These are phyloP conservation scores for Sepiola atlantica DNA, from an alignment of 2,888 invertebrate genomes.

Conservation along the genomic window DNA sequence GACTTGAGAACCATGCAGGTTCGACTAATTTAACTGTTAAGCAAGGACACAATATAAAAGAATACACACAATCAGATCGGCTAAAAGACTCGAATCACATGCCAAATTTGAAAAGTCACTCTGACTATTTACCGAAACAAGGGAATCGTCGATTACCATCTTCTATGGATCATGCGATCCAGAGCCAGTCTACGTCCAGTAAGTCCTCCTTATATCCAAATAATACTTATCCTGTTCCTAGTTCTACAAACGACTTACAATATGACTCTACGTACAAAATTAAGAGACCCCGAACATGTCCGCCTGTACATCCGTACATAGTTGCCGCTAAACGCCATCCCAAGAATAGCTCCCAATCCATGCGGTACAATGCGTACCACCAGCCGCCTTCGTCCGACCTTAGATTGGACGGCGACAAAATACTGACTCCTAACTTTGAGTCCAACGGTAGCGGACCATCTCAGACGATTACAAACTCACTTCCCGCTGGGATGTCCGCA, in stretches of 20 bases:
- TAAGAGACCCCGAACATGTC: not conserved
- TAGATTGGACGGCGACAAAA: constrained; percentile 24
- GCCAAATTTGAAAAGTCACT: not conserved
- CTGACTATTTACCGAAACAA: constrained; percentile 35
- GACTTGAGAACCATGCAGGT: constrained; percentile 38
- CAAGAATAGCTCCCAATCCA: not conserved
- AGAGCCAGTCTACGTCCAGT: constrained; percentile 38
- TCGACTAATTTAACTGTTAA: constrained; percentile 32
- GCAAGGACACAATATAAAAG: constrained; percentile 36
- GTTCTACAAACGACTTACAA: not conserved
- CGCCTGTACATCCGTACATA: not conserved
- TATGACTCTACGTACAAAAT: constrained; percentile 8
- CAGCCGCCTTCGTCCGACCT: not conserved
- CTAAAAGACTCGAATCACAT: constrained; percentile 35
- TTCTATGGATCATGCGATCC: constrained; percentile 33
- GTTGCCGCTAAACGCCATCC: not conserved
- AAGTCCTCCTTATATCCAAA: constrained; percentile 40
- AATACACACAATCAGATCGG: not conserved
- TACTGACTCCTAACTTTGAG: not conserved
- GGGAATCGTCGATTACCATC: not conserved
- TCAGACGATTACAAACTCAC: not conserved
- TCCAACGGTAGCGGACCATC: constrained; percentile 42
- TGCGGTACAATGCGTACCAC: constrained; percentile 35
- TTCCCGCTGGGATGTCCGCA: not conserved
- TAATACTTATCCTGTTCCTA: not conserved